Evolutionary conservation across 2,797 vertebrate species (phyloP).

Genomic region (Aphelocoma californica): DNA sequence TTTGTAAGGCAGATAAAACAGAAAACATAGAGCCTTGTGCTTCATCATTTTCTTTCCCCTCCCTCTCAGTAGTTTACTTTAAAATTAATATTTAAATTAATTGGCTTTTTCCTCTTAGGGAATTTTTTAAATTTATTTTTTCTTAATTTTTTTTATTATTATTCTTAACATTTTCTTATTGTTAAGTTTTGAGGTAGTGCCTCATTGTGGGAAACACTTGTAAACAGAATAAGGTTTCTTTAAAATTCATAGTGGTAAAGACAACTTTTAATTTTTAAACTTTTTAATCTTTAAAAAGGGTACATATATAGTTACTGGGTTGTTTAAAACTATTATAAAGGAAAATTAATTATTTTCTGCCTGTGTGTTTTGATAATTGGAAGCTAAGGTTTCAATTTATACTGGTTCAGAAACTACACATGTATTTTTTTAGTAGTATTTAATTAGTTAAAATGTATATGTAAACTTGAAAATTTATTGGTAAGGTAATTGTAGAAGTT

Average conservation of each 20-base stretch:
- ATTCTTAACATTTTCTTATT: neutral
- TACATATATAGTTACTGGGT: neutral
- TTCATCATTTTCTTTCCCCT: neutral
- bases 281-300: neutral
- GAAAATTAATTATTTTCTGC: neutral
- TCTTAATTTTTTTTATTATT: neutral
- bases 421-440: neutral
- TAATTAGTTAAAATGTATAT: neutral
- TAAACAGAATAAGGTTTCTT: neutral
- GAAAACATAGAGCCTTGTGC: neutral
- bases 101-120: neutral
- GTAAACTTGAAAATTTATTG: neutral
- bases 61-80: neutral
- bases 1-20: neutral
- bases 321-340: neutral
- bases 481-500: neutral
- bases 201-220: neutral
- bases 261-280: neutral
- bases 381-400: neutral
- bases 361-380: neutral
- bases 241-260: neutral
- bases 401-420: neutral
- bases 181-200: neutral
- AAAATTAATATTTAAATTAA: neutral
- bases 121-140: too few species aligned